Evolutionary conservation across 2,888 invertebrate genomes (phyloP), one percentile per base, ranked within the genome.

Genomic region (Meteorus cinctellus): DNA sequence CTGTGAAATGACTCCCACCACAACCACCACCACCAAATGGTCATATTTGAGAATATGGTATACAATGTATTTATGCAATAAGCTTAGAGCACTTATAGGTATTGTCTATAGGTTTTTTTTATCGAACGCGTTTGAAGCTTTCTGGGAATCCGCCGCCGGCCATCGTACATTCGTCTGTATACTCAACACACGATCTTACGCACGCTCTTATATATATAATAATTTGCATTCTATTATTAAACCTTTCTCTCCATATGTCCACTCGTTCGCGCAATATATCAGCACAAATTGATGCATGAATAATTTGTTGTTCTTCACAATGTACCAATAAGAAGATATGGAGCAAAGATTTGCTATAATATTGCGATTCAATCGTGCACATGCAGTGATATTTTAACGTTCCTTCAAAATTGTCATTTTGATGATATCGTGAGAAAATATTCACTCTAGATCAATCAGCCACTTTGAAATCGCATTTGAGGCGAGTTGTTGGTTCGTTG

Each of bases 171-270:
- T 41, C 4, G 24, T 41, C 41, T 10, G n/a, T 36, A 34, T 31
- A 34, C 60, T 14, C 24, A n/a, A 31, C n/a, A n/a, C n/a, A 16
- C 31, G 6, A 14, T 2, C n/a, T 29, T 19, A 63, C 14, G 34
- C 19, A 63, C 14, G 1, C 4, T 31, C 2, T 14, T n/a, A 41
- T 14, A 24, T 16, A 45, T 66, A 27, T 27, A 41, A 66, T 66
- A 41, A 41, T 24, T 66, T 66, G 41, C 66, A 66, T 66, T 66
- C 66, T 66, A 66, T 66, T 66, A 66, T 66, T 66, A 66, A 66
- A 66, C 41, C 5, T 45, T 66, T 41, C 19, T 19, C 55, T 19
- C 19, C 6, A 6, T 19, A 48, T 48, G 48, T 2, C n/a, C n/a
- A 55, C 55, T 66, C 66, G 36, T 27, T 66, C 41, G 16, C 29